A percentile compares a stretch with the other conserved stretches of the same genome.
These are phyloP conservation scores for Mixornis gularis DNA, from an alignment of 2,113 vertebrate species.

Conservation along the genomic window DNA sequence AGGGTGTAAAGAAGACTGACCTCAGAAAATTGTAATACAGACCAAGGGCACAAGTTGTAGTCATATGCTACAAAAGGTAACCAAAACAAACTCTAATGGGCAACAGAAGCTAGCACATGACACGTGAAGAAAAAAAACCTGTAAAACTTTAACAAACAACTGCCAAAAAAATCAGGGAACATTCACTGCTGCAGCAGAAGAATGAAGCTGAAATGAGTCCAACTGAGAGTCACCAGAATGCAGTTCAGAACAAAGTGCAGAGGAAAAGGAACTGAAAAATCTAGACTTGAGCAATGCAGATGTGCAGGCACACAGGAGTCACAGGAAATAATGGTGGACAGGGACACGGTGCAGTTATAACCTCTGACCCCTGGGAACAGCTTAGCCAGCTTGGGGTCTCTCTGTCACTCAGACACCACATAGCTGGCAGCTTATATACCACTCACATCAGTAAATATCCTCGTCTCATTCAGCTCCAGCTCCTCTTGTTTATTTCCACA, in stretches of 20 bases:
- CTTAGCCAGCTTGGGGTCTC: not conserved
- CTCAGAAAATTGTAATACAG: not conserved
- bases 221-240: not conserved
- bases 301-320: fast-evolving
- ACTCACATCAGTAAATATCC: not conserved
- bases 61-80: not conserved
- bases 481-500: not conserved
- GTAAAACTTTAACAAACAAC: not conserved
- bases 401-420: not conserved
- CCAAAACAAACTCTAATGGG: not conserved
- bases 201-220: not conserved
- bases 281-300: not conserved
- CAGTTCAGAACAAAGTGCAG: not conserved
- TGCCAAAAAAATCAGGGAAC: not conserved
- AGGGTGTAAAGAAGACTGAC: not conserved
- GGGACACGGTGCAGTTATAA: not conserved
- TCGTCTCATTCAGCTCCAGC: not conserved
- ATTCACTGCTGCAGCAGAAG: not conserved
- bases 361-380: not conserved
- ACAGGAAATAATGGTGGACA: not conserved
- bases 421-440: not conserved
- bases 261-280: not conserved
- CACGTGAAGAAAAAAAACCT: not conserved
- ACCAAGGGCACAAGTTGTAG: not conserved
- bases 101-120: not conserved